phyloP scores from a whole-genome alignment of 23 tunicate genomes.

The Trididemnum nubilum region DNA sequence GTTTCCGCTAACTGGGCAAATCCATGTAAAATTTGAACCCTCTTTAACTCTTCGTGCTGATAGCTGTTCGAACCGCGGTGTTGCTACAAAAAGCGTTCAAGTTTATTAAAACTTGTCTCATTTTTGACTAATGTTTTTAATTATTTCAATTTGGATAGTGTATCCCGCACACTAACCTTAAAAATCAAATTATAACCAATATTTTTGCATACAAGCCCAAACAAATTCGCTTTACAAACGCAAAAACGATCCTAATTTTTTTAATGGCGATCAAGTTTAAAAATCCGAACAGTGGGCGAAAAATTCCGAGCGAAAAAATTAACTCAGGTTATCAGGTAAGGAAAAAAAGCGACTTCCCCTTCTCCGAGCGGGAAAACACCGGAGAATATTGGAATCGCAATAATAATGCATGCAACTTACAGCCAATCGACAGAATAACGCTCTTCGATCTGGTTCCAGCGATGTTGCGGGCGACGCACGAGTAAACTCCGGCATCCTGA shows the following conservation, averaged over 20 bases:
- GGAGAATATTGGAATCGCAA: background rate
- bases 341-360: too few relatives aligned
- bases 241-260: too few relatives aligned
- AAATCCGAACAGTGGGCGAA: too few relatives aligned
- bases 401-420: background rate
- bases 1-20: slow-evolving; percentile 44
- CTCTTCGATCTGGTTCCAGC: slow-evolving; percentile 9
- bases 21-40: slow-evolving; percentile 58
- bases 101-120: background rate
- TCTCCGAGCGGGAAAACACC: background rate
- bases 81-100: too few relatives aligned
- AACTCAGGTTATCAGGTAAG: too few relatives aligned
- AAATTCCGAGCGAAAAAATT: too few relatives aligned
- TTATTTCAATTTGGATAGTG: background rate
- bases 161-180: too few relatives aligned
- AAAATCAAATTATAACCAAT: too few relatives aligned
- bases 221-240: too few relatives aligned
- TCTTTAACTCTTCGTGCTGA: slow-evolving; percentile 47
- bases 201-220: too few relatives aligned
- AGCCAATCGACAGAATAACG: background rate
- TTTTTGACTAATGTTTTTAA: background rate
- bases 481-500: slow-evolving; percentile 22
- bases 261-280: too few relatives aligned
- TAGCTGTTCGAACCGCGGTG: slow-evolving; percentile 14
- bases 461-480: slow-evolving; percentile 21